A percentile compares a stretch with the other conserved stretches of the same genome.
Conservation (phyloP, 2,888 invertebrate species). For the Carabus problematicus region DNA sequence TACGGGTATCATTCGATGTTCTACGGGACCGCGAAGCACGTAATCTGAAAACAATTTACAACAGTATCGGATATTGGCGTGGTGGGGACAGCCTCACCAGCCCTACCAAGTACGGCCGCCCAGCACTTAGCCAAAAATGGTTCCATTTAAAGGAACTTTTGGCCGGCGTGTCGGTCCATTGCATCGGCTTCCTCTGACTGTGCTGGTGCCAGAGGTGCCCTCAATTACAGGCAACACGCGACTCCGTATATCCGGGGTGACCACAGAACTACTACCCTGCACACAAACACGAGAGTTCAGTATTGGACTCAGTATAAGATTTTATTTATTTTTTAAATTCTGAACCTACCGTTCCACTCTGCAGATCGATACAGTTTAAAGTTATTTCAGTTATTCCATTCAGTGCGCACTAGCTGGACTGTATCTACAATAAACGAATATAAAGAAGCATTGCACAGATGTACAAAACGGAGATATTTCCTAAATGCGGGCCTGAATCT, state of each 20-base stretch:
- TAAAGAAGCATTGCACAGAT: too few species aligned
- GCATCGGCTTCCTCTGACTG: slow-evolving; percentile 4
- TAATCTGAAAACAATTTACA: slow-evolving; percentile 37
- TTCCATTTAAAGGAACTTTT: slow-evolving; percentile 37
- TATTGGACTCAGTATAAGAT: neutral
- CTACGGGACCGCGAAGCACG: slow-evolving; percentile 19
- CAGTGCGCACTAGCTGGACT: neutral
- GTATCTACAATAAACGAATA: neutral
- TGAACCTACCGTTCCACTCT: too few species aligned
- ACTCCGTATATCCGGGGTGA: slow-evolving; percentile 27
- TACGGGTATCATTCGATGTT: neutral
- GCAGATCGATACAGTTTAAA: neutral
- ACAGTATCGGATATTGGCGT: slow-evolving; percentile 32
- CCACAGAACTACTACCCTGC: neutral
- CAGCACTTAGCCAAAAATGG: slow-evolving; percentile 39
- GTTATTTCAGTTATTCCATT: slow-evolving; percentile 1
- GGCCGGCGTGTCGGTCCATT: slow-evolving; percentile 28
- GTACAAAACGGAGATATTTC: too few species aligned
- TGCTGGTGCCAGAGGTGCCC: neutral
- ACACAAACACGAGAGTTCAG: neutral
- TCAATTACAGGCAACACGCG: slow-evolving; percentile 13
- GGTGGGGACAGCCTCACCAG: slow-evolving; percentile 1
- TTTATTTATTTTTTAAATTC: neutral
- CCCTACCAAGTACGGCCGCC: slow-evolving; percentile 16
- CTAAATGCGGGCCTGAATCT: neutral